These are phyloP conservation scores for Lamprologus callipterus DNA, from an alignment of 2,113 vertebrate species.

Conservation along the genomic window DNA sequence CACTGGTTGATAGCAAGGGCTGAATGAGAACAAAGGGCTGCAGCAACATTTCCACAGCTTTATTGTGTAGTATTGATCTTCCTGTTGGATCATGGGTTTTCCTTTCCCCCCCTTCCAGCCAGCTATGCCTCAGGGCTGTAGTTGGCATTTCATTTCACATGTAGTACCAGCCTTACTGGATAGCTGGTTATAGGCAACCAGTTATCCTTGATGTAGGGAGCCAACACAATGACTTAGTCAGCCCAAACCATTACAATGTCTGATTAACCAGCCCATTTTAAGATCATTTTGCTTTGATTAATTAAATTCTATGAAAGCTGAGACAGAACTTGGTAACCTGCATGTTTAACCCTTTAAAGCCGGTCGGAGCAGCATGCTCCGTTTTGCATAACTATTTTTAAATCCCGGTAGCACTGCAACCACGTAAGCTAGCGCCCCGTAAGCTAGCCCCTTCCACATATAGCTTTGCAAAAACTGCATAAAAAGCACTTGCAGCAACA, in stretches of 20 bases:
- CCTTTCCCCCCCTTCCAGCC: not conserved
- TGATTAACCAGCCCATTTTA: not conserved
- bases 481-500: too few relatives aligned
- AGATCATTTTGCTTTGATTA: not conserved
- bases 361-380: too few relatives aligned
- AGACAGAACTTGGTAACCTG: not conserved
- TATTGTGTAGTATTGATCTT: slow-evolving; percentile 30
- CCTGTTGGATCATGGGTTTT: not conserved
- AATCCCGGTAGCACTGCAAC: too few relatives aligned
- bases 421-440: too few relatives aligned
- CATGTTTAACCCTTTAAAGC: not conserved
- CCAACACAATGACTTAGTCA: not conserved
- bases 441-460: too few relatives aligned
- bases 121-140: not conserved
- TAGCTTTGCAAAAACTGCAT: too few relatives aligned
- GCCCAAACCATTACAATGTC: not conserved
- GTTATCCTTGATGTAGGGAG: not conserved
- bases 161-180: slow-evolving; percentile 36
- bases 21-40: slow-evolving; percentile 17
- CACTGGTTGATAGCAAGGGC: not conserved
- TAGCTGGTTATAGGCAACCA: not conserved
- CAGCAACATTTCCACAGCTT: slow-evolving; percentile 3
- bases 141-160: slow-evolving; percentile 38
- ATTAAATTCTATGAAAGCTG: not conserved
- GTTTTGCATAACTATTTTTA: too few relatives aligned